These are phyloP conservation scores for Channallabes apus DNA, from an alignment of 2,797 vertebrate species.

Conservation along the genomic window DNA sequence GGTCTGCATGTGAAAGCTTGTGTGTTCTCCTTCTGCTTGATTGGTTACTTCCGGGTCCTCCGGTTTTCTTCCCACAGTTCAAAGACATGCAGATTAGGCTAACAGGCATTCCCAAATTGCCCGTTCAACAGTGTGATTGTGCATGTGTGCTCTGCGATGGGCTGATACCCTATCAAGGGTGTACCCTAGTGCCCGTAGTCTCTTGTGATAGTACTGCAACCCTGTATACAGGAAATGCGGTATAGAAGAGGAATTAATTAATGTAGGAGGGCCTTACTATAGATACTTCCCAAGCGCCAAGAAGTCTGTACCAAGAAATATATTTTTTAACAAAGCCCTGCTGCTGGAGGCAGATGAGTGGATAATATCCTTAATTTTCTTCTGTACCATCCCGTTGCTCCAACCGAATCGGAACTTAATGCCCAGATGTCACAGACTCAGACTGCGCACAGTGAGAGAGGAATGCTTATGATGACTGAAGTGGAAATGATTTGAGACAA, in stretches of 20 bases:
- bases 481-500: not conserved
- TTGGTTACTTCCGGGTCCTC: no score
- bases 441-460: not conserved
- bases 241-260: not conserved
- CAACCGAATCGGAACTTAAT: not conserved
- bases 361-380: not conserved
- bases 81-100: no score
- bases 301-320: not conserved
- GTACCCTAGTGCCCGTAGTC: no score
- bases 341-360: not conserved
- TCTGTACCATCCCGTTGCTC: not conserved
- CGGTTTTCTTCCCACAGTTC: no score
- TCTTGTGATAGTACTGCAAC: not conserved
- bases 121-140: no score
- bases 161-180: no score
- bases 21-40: no score
- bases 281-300: not conserved
- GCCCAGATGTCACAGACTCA: not conserved
- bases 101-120: no score
- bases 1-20: no score
- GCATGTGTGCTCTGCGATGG: no score
- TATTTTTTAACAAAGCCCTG: not conserved
- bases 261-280: not conserved
- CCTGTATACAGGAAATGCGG: no score
- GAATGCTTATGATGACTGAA: constrained; percentile 5